Evolutionary conservation across 1,140 invertebrate species (phyloP), one percentile per base, ranked within the genome.

Genomic region (Drosophila tropicalis): DNA sequence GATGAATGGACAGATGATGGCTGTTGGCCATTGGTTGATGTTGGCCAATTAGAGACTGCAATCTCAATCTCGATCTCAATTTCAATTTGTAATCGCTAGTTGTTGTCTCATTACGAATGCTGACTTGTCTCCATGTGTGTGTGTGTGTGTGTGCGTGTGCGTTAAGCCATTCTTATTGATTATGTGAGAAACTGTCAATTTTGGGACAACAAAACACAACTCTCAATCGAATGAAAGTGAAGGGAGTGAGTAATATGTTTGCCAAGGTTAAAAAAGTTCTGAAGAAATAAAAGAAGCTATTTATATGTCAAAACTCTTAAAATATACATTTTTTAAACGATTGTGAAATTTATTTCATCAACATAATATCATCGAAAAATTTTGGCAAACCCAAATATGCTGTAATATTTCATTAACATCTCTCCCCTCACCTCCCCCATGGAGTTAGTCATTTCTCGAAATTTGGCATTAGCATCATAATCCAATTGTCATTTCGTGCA

Each of bases 121-220:
- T 12, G 17, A 9, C 44, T 2, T 44, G 36, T 39, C 3, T 44
- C 9, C 6, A 22, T 51, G 19, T 51, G 19, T 51, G 9, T 19
- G 2, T 47, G 9, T 47, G 9, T 19, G 44, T 19, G n/a, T 15
- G 55, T n/a, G n/a, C n/a, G n/a, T n/a, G n/a, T n/a, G n/a, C n/a
- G n/a, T 15, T 10, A 32, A 32, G 9, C n/a, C n/a, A 47, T 62
- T 62, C 40, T 68, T 40, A 75, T 75, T 76, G 25, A 17, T 19
- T 64, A 76, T 75, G 72, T 75, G 71, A 29, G 72, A 75, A 73
- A 57, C 22, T 57, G 55, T 32, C 55, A 57, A 36, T 34, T 70
- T 62, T 6, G 29, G 29, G 29, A 29, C 5, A 29, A 29, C 29
- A 29, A 29, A 29, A 29, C n/a, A 25, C 29, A 6, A 29, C 29